Evolutionary conservation across 2,113 vertebrate genomes (phyloP), one percentile per base, ranked within the genome.

Genomic region (Castor canadensis): DNA sequence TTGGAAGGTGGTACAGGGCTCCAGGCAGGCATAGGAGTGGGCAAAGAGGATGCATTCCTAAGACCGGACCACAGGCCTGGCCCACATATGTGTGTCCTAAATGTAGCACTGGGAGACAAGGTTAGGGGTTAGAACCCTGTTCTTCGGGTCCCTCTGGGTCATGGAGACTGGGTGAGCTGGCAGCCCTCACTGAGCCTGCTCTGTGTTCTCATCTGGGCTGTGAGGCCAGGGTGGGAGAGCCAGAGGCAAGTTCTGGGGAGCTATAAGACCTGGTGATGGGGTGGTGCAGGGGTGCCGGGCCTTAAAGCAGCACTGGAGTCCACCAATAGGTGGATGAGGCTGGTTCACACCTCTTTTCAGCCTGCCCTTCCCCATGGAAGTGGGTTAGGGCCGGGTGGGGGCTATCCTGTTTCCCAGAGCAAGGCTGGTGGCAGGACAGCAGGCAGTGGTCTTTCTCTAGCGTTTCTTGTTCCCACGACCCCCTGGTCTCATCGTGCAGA

Each of bases 1-100:
- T 64, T 58, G 43, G 32, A 47, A 38, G 58, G 58, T 22, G 9
- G 49, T 30, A 49, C 7, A 26, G 80, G 67, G 82, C 35, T 32
- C 62, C 67, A 66, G 58, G 38, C 75, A 26, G 30, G 77, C 0
- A 0, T 73, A 20, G 52, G 43, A 49, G 20, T 71, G 35, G 28
- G 17, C 8, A 1, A 5, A 28, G 80, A 35, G 0, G n/a, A 45
- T 24, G 1, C 16, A 0, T 35, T 45, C 26, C 47, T 71, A 5
- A 84, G 66, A 76, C 83, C 77, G 22, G 64, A 13, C 49, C 11
- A 8, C 9, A 19, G 62, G 43, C 3, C 19, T 49, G 49, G 56
- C 26, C 58, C 12, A 26, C 45, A 5, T 12, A 20, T 11, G 43
- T 54, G 24, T 35, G 11, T 15, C 3, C 8, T 67, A 16, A 72